phyloP scores from a whole-genome alignment of 2,113 vertebrate genomes.

The human region GRCh38 chr11:104489501-104490000 shows the following conservation, averaged over 20 bases:
- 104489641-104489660: background rate
- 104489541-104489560: background rate
- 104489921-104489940: background rate
- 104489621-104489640: background rate
- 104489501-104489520: background rate
- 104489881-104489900: background rate
- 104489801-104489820: background rate
- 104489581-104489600: background rate
- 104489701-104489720: fast-evolving
- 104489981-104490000: background rate
- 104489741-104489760: background rate
- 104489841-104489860: background rate
- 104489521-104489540: background rate
- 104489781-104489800: background rate
- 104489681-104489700: background rate
- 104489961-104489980: background rate
- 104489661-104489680: background rate
- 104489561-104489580: background rate
- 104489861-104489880: background rate
- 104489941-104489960: too few relatives aligned
- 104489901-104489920: background rate
- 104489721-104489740: too few relatives aligned
- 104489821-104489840: background rate
- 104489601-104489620: background rate
- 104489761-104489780: background rate